Evolutionary conservation across 2,113 vertebrate species (phyloP).

Genomic region (Pachyramphus minor): DNA sequence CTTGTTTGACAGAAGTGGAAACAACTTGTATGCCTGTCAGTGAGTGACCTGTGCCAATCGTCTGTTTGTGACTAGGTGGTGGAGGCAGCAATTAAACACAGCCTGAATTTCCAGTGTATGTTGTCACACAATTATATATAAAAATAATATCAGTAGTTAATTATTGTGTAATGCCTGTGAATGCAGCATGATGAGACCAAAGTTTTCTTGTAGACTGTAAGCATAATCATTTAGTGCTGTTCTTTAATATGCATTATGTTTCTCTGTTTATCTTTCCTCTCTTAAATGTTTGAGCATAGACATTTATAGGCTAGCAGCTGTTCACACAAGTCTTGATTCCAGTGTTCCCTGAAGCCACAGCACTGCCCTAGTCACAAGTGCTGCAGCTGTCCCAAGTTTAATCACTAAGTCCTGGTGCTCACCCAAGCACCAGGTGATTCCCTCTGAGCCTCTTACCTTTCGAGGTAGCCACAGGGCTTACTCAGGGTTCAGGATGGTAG

Average conservation of each 20-base stretch:
- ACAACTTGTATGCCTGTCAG: neutral
- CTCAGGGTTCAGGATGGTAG: neutral
- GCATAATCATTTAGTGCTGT: neutral
- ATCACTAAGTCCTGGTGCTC: neutral
- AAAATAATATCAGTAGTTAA: neutral
- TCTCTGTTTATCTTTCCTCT: neutral
- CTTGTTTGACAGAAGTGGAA: neutral
- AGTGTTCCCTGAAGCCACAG: neutral
- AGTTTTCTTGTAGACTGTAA: neutral
- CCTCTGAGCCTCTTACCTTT: neutral
- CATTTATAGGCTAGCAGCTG: neutral
- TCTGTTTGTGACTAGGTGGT: neutral
- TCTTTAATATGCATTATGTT: neutral
- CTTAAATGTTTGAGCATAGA: neutral
- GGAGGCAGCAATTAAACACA: neutral
- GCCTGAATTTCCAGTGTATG: neutral
- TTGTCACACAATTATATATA: neutral
- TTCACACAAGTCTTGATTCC: neutral
- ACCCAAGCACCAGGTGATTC: neutral
- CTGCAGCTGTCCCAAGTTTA: neutral
- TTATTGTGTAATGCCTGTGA: neutral
- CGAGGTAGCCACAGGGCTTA: neutral
- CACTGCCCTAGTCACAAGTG: neutral
- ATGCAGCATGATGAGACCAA: neutral
- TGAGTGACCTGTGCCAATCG: neutral